Evolutionary conservation across 2,888 invertebrate species (phyloP), one percentile per base, ranked within the genome.

Genomic region (Metacarcinus magister): DNA sequence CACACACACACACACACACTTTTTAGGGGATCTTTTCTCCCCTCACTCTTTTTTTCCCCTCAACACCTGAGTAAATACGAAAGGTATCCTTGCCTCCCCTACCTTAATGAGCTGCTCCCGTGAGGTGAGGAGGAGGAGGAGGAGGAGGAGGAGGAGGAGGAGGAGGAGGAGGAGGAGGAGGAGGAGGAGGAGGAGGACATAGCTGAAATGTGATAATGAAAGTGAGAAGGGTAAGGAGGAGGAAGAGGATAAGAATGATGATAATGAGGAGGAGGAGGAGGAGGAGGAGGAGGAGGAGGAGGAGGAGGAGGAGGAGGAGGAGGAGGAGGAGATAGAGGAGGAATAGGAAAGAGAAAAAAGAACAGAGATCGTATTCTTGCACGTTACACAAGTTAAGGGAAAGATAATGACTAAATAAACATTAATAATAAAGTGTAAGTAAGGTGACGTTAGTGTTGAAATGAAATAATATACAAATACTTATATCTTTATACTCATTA

Each of bases 21-120:
- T n/a, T n/a, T n/a, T n/a, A n/a, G n/a, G n/a, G n/a, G n/a, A n/a
- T n/a, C n/a, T n/a, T n/a, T n/a, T n/a, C n/a, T 67, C 67, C n/a
- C n/a, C 67, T 67, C n/a, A 67, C n/a, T n/a, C 67, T 67, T n/a
- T n/a, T 67, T 67, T 67, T 67, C 67, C 67, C 67, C n/a, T 67
- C 54, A 10, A 67, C 67, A 67, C 67, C 67, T 67, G 67, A 67
- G 67, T n/a, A 67, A 67, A 67, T 67, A 67, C 5, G 67, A n/a
- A 67, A 67, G 67, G 67, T n/a, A 67, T 67, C 23, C 23, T n/a
- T 19, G 23, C 67, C 67, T 67, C 7, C 23, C 67, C 67, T 67
- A 67, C 67, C 67, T n/a, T 67, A 67, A 67, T 67, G 67, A 67
- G 67, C 67, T 67, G 5, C n/a, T 67, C 67, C 67, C n/a, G 23